Conservation (phyloP, 2,113 vertebrate species). For the Xerus inauris region DNA sequence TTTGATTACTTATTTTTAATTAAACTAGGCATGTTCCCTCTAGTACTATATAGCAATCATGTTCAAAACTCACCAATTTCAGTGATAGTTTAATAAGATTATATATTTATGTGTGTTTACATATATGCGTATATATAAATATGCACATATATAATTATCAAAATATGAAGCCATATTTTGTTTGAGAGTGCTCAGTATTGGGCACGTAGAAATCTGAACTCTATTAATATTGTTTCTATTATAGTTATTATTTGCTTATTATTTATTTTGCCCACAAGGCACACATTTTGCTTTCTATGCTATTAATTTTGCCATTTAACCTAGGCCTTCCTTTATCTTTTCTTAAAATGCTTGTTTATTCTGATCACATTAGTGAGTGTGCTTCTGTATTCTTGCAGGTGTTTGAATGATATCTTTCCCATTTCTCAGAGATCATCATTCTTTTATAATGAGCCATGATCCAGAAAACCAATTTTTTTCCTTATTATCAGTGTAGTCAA, state of each 20-base stretch:
- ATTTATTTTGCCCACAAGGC: background rate
- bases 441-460: conserved; percentile 49
- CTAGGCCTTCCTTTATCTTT: background rate
- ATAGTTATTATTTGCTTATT: background rate
- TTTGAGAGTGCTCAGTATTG: background rate
- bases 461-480: conserved; percentile 65
- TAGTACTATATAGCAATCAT: background rate
- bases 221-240: background rate
- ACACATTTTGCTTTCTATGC: background rate
- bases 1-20: background rate
- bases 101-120: background rate
- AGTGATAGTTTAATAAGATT: background rate
- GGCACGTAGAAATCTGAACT: background rate
- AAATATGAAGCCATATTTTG: background rate
- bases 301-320: conserved; percentile 25
- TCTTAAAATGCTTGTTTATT: background rate
- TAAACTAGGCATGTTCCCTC: background rate
- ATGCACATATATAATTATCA: background rate
- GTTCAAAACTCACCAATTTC: background rate
- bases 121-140: background rate
- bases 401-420: background rate
- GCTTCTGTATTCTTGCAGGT: background rate
- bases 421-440: conserved; percentile 49
- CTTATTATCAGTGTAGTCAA: conserved; percentile 46
- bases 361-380: background rate